Base-by-base conservation (phyloP, 53 echinoderm and acorn worm species). In the Stichopus horrens region DNA sequence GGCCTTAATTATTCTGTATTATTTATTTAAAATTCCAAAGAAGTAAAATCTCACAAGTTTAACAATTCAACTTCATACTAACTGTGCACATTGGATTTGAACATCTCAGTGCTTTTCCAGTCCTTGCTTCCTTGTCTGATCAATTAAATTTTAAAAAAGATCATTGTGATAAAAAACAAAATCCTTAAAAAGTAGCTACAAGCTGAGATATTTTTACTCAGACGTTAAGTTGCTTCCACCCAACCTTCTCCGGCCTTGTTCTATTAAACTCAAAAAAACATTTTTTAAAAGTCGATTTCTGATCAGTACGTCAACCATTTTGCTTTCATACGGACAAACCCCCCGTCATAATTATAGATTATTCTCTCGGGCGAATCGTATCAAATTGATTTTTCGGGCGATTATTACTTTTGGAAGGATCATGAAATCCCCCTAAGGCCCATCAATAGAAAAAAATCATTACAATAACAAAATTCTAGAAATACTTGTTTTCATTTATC, bases 401-500 rank as follows among this genome's bases (percentile, higher is more conserved):
- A 68, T 68, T 68, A 14, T 68, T 68, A 68, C 71, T 68, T 68
- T 68, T 68, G 71, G 71, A 68, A 68, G 71, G 14, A 68, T 68
- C 71, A 68, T 68, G 13, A 68, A 68, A 19, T 68, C 16, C 71
- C 71, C 71, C 18, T 68, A 68, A 68, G 71, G 71, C 6, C 14
- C 71, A 68, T 68, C 71, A 68, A 13, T 68, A 68, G 16, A 68
- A 68, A 68, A 59, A 68, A 13, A 68, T 18, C 16, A 68, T 18
- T 68, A 68, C 71, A 68, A 68, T 68, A 16, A 68, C 71, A 68
- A 68, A 68, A 68, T 68, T 6, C 6, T 68, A 68, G 71, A 68
- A 68, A 68, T 16, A 4, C 18, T 68, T 68, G 71, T 68, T 14
- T 68, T 68, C 71, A 68, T 68, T 11, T 68, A 16, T 68, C 7